Evolutionary conservation across 2,113 vertebrate species (phyloP).

Genomic region (Oncorhynchus clarkii): DNA sequence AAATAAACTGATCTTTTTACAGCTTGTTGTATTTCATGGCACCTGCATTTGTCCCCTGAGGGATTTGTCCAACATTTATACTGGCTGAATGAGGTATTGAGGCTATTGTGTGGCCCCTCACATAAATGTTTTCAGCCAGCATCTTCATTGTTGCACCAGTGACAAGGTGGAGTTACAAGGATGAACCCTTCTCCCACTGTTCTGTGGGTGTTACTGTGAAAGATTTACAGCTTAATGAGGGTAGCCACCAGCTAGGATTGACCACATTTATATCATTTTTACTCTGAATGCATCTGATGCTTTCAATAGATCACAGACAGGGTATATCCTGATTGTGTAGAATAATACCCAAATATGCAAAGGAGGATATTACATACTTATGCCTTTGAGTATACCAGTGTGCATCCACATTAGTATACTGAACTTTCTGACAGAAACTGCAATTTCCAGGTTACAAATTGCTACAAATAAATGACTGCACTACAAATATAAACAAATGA

Average conservation of each 20-base stretch:
- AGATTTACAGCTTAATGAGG: conserved; percentile 82
- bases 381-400: too few species aligned
- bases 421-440: too few species aligned
- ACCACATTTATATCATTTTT: not conserved
- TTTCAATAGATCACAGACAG: not conserved
- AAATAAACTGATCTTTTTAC: conserved; percentile 3
- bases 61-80: conserved; percentile 67
- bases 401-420: not conserved
- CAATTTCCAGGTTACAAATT: too few species aligned
- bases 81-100: conserved; percentile 32
- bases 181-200: conserved; percentile 66
- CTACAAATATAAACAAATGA: too few species aligned
- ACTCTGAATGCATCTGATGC: not conserved
- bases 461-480: too few species aligned
- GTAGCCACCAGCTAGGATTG: not conserved
- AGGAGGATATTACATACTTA: too few species aligned
- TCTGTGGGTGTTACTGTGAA: conserved; percentile 49
- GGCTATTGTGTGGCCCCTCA: conserved; percentile 44
- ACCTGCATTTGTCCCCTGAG: conserved; percentile 10
- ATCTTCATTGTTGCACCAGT: conserved; percentile 53
- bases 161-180: conserved; percentile 53
- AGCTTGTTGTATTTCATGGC: conserved; percentile 14
- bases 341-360: too few species aligned
- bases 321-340: not conserved
- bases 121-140: conserved; percentile 43